These are phyloP conservation scores for Parnassius orleans DNA, from an alignment of 2,888 invertebrate genomes.

Conservation along the genomic window DNA sequence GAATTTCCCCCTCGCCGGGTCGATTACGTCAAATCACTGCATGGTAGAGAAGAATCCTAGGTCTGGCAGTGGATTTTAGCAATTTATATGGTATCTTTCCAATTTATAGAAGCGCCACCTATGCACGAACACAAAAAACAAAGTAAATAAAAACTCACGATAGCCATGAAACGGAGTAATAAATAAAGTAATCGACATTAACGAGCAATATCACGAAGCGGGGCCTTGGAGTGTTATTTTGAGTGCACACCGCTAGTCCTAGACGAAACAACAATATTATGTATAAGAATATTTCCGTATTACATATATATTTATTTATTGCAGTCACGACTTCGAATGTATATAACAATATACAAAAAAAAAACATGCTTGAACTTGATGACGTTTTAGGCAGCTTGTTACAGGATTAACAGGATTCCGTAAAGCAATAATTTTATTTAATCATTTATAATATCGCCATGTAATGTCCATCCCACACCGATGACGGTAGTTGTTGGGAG, in stretches of 20 bases:
- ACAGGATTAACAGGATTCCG: no score
- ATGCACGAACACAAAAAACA: constrained; percentile 3
- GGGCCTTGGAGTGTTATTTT: constrained; percentile 25
- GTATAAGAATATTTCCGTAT: constrained; percentile 9
- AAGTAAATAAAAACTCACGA: constrained; percentile 21
- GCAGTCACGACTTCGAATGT: constrained; percentile 1
- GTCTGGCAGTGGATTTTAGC: no score
- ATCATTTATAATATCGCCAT: no score
- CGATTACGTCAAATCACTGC: no score
- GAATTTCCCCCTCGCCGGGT: no score
- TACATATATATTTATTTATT: constrained; percentile 7
- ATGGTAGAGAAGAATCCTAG: no score
- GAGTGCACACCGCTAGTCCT: constrained; percentile 15
- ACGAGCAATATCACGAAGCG: constrained; percentile 19
- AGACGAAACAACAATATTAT: constrained; percentile 17
- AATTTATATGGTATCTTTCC: neutral
- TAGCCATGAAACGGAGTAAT: constrained; percentile 20
- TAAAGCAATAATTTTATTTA: no score
- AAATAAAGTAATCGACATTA: constrained; percentile 26
- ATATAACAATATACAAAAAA: neutral
- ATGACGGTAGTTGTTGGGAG: no score
- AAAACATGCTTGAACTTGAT: no score
- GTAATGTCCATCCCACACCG: no score
- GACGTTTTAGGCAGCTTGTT: no score
- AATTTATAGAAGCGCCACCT: constrained; percentile 8